A percentile compares a stretch with the other conserved stretches of the same genome.
Conservation (phyloP, 2,113 vertebrate species). For the Orthonyx spaldingii region DNA sequence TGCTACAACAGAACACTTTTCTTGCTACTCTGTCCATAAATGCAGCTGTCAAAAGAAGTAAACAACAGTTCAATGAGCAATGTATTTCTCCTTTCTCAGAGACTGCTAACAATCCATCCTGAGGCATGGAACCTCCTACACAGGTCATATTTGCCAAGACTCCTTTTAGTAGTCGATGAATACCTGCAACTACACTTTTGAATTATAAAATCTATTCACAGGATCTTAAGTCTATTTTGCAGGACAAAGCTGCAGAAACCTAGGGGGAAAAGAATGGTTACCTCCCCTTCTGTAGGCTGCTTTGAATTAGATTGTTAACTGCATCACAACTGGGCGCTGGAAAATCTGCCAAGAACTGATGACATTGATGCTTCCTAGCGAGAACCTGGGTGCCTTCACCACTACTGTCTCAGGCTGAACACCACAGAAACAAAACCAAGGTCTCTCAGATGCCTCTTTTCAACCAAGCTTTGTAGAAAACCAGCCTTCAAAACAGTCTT, state of each 20-base stretch:
- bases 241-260: neutral
- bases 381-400: neutral
- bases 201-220: neutral
- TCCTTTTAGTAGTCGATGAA: neutral
- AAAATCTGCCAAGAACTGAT: neutral
- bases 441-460: neutral
- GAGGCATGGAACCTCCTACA: neutral
- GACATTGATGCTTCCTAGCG: fast-evolving
- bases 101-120: neutral
- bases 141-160: neutral
- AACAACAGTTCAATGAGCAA: neutral
- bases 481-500: neutral
- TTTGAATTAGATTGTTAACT: neutral
- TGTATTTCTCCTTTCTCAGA: neutral
- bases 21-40: neutral
- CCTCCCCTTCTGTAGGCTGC: neutral
- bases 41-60: neutral
- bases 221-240: neutral
- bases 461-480: neutral
- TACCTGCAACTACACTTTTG: neutral
- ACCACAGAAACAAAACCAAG: neutral
- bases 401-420: neutral
- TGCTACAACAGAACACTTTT: neutral
- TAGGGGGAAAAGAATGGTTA: neutral
- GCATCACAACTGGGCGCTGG: fast-evolving